Base-by-base conservation (phyloP, 2,888 invertebrate genomes). In the Asteroscopus sphinx region DNA sequence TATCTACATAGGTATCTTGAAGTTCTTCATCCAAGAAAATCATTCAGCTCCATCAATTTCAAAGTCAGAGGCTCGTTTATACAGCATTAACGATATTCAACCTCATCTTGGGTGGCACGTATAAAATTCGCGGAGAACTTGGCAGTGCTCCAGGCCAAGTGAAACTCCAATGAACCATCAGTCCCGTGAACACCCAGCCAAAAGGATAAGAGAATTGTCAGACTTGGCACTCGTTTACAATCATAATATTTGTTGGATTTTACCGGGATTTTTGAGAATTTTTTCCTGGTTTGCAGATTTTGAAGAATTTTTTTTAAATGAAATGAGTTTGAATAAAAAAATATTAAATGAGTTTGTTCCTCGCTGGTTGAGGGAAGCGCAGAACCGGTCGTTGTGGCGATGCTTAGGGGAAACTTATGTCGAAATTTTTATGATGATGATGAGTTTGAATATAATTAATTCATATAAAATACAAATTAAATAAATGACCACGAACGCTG, bases 141-240 rank as follows among this genome's bases (percentile, higher is more conserved):
- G 87, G 86, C 87, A 35, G 45, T 25, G 40, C 55, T 83, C 86
- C 88, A 87, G 79, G 62, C 68, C 74, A 73, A 88, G 83, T 85
- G 86, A 87, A 87, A 86, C 80, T 77, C 78, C 81, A 80, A 87
- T 83, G 87, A 85, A 77, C 79, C 78, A 68, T 78, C 73, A 58
- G 61, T 40, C 49, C 51, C 61, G 67, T 39, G 51, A 60, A 61
- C 42, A 54, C 21, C 35, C 41, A 17, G 64, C 67, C 65, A 56
- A 66, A 58, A 55, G 62, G 58, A 69, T 73, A 58, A 69, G 41
- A 16, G 58, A 60, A 64, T 70, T 46, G 60, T 37, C 40, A 15
- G 33, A 15, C 5, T 47, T 26, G 15, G 25, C 13, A 25, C 21
- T 28, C 28, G 17, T 47, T 48, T 49, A 52, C 39, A 44, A 57